Percentiles rank a stretch among this genome's conserved stretches.
Conservation (phyloP, 2,113 vertebrate genomes). For the Saiga tatarica region DNA sequence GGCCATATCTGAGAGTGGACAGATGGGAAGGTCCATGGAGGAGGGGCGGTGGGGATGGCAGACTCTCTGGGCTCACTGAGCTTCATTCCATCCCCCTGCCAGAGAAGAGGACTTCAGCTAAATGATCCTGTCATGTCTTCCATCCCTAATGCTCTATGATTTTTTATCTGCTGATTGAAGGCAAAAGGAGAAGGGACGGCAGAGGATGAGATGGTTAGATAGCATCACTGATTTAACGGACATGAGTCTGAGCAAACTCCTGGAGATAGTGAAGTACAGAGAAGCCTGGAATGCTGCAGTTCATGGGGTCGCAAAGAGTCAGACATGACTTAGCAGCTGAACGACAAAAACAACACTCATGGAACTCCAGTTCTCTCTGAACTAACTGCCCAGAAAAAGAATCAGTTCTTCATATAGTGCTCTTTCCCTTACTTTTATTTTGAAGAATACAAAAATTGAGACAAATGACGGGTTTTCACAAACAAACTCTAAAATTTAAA, state of each 20-base stretch:
- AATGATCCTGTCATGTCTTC: not conserved
- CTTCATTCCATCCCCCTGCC: not conserved
- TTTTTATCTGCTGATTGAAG: not conserved
- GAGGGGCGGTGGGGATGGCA: accelerated
- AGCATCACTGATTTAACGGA: not conserved
- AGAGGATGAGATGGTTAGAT: not conserved
- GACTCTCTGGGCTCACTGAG: accelerated
- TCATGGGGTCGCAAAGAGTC: not conserved
- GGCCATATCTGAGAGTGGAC: not conserved
- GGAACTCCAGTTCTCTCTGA: not conserved
- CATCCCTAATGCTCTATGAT: not conserved
- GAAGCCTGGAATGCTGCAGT: not conserved
- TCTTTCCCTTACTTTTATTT: conserved; percentile 26
- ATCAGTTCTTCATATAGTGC: not conserved
- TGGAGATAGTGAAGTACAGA: not conserved
- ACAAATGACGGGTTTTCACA: not conserved
- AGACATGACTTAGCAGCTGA: not conserved
- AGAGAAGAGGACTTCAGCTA: not conserved
- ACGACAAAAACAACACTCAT: not conserved
- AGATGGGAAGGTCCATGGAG: too few relatives aligned
- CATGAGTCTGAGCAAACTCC: not conserved
- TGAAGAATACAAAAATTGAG: conserved; percentile 38
- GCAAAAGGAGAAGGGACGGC: not conserved
- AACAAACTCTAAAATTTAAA: not conserved
- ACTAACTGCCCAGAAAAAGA: not conserved